Conservation (phyloP, 2,113 vertebrate genomes). For the Labrus mixtus region DNA sequence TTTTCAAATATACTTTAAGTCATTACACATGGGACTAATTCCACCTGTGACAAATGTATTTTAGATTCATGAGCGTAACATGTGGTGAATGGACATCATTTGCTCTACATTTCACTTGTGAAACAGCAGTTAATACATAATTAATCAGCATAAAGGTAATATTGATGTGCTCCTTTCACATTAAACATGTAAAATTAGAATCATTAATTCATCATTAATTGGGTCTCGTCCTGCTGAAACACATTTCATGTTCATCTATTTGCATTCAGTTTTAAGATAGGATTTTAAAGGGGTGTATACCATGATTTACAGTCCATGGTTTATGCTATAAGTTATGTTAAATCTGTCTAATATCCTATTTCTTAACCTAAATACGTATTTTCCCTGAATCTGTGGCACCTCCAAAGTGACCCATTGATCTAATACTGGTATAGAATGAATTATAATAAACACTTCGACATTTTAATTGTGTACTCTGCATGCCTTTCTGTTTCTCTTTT, state of each 20-base stretch:
- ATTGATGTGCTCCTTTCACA: neutral
- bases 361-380: neutral
- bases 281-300: no score
- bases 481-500: no score
- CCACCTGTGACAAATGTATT: no score
- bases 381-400: neutral
- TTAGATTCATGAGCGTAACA: neutral
- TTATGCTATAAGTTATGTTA: no score
- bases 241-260: no score
- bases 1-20: slow-evolving; percentile 4
- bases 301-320: no score
- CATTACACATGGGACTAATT: neutral
- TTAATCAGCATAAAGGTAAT: neutral
- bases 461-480: neutral
- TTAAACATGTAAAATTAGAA: no score
- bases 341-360: neutral
- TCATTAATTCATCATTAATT: no score
- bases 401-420: neutral
- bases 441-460: neutral
- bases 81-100: neutral
- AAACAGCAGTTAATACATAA: neutral
- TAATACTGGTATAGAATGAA: neutral
- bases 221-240: no score
- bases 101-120: neutral
- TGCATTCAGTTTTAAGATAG: no score